These are phyloP conservation scores for Agrochola lota DNA, from an alignment of 2,888 invertebrate genomes.

Conservation along the genomic window DNA sequence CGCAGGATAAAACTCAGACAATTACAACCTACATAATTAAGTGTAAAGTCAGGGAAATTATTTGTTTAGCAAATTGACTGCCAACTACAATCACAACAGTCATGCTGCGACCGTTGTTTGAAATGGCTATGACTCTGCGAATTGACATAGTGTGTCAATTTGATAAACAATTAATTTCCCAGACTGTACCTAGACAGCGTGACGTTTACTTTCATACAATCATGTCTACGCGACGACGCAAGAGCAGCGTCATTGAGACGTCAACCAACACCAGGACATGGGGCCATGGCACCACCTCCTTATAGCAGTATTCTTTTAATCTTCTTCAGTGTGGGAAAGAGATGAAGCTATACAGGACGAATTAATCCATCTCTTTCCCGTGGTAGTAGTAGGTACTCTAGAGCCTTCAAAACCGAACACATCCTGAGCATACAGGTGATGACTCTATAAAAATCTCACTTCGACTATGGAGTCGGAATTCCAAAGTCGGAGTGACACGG, in stretches of 20 bases:
- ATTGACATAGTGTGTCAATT: neutral
- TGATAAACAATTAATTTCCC: neutral
- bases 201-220: neutral
- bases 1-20: neutral
- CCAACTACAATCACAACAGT: neutral
- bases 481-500: neutral
- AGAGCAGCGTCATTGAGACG: no score
- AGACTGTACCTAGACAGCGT: neutral
- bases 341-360: no score
- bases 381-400: no score
- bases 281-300: no score
- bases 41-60: no score
- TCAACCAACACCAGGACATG: neutral
- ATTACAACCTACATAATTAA: no score
- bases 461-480: neutral
- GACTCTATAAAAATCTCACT: constrained; percentile 1
- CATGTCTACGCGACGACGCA: neutral
- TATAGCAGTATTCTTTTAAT: no score
- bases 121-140: neutral
- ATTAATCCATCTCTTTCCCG: no score
- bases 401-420: neutral
- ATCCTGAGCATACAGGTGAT: neutral
- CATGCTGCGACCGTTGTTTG: neutral
- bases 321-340: no score
- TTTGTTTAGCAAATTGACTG: neutral